Percentiles rank a stretch among this genome's conserved stretches.
Conservation (phyloP, 2,797 vertebrate genomes). For the Crax fasciolata region DNA sequence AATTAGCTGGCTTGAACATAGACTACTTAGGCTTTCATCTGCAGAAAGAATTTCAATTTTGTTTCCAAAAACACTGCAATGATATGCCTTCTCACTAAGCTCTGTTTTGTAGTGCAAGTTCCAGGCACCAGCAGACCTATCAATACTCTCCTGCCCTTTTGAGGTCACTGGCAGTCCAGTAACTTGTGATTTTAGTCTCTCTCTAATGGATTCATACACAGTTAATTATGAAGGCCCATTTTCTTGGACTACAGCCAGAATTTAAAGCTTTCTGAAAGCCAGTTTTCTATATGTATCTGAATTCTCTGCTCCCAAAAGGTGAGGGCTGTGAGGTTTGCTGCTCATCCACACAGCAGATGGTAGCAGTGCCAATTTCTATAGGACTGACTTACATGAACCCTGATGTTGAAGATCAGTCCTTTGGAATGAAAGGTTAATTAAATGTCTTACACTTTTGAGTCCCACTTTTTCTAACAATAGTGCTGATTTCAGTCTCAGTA, state of each 20-base stretch:
- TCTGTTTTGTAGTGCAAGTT: not conserved
- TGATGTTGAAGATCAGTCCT: not conserved
- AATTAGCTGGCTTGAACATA: not conserved
- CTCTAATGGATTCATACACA: not conserved
- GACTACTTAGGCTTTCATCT: not conserved
- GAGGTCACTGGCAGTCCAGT: not conserved
- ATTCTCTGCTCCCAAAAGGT: not conserved
- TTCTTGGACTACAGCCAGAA: not conserved
- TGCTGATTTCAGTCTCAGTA: not conserved
- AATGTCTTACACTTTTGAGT: not conserved
- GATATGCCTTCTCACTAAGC: not conserved
- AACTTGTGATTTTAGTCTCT: not conserved
- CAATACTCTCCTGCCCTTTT: not conserved
- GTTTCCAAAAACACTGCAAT: not conserved
- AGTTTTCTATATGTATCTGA: not conserved
- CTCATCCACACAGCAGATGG: not conserved
- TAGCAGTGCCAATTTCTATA: not conserved
- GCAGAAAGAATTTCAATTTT: not conserved
- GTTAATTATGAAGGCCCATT: conserved; percentile 23
- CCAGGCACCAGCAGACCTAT: not conserved
- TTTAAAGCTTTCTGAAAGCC: not conserved
- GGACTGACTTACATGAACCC: not conserved
- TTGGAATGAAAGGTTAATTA: conserved; percentile 43
- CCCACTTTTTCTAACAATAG: not conserved
- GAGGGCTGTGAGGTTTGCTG: not conserved